Conservation (phyloP, 2,888 invertebrate genomes). For the Epistrophe grossulariae region DNA sequence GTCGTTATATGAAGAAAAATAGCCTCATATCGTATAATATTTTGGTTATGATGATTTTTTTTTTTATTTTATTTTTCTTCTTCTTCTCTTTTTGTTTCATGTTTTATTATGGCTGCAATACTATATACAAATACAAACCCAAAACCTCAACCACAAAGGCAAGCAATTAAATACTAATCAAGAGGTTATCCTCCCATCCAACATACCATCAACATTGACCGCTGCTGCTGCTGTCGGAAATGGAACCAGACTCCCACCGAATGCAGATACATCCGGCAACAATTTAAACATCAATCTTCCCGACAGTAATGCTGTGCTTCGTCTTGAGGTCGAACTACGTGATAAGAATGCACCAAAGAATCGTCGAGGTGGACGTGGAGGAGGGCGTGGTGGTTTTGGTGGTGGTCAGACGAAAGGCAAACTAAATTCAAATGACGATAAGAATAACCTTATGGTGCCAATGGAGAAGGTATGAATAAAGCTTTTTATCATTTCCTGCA, state of each 20-base stretch:
- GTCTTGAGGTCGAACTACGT: conserved; percentile 84
- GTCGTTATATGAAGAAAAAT: not conserved
- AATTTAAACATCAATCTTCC: conserved; percentile 84
- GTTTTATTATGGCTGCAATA: conserved; percentile 65
- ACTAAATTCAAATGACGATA: conserved; percentile 76
- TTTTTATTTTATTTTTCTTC: not conserved
- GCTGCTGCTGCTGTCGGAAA: conserved; percentile 21
- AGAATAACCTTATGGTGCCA: conserved; percentile 85
- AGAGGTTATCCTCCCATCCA: conserved; percentile 48
- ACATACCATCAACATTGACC: conserved; percentile 1
- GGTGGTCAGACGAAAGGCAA: conserved; percentile 75
- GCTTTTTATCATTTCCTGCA: conserved; percentile 43
- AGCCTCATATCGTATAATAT: not conserved
- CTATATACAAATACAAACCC: not conserved
- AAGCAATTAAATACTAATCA: conserved; percentile 68
- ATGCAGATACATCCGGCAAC: conserved; percentile 77
- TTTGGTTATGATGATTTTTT: not conserved
- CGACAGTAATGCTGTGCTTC: conserved; percentile 83
- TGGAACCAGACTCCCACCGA: conserved; percentile 61
- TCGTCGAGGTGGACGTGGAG: conserved; percentile 83
- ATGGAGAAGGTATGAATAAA: conserved; percentile 86
- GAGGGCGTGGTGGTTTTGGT: conserved; percentile 77
- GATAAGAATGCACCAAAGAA: conserved; percentile 84
- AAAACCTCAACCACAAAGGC: conserved; percentile 42
- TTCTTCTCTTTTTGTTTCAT: conserved; percentile 43